A percentile compares a stretch with the other conserved stretches of the same genome.
These are phyloP conservation scores for Sesamia inferens DNA, from an alignment of 2,888 invertebrate genomes.

Conservation along the genomic window DNA sequence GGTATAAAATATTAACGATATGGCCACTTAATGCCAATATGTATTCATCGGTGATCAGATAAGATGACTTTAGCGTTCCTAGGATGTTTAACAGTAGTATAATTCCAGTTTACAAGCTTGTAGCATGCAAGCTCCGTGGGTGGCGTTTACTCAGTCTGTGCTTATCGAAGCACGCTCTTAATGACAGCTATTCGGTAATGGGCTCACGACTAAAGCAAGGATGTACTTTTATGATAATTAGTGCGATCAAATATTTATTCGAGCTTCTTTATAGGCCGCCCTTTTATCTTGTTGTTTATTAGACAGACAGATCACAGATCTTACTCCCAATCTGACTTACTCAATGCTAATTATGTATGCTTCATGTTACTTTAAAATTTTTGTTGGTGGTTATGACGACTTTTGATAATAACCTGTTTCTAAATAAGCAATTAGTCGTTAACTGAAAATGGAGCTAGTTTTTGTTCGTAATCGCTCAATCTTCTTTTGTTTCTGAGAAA, in stretches of 20 bases:
- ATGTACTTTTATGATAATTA: constrained; percentile 88
- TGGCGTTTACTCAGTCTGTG: constrained; percentile 77
- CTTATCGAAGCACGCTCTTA: constrained; percentile 80
- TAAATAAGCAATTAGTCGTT: constrained; percentile 41
- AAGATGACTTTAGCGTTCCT: constrained; percentile 74
- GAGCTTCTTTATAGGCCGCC: constrained; percentile 79
- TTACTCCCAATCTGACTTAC: constrained; percentile 76
- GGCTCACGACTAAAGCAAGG: constrained; percentile 79
- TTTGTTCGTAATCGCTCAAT: constrained; percentile 37
- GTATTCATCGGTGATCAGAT: constrained; percentile 78
- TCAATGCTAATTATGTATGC: constrained; percentile 77
- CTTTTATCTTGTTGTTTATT: constrained; percentile 86
- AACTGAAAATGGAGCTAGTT: constrained; percentile 28
- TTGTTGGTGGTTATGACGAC: constrained; percentile 61
- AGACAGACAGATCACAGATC: constrained; percentile 80
- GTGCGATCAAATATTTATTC: constrained; percentile 86
- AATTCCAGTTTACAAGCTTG: constrained; percentile 78
- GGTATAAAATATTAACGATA: constrained; percentile 74
- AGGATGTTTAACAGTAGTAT: constrained; percentile 76
- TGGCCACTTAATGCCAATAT: constrained; percentile 76
- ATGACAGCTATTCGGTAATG: constrained; percentile 87
- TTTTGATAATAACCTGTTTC: constrained; percentile 49
- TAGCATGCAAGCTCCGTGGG: constrained; percentile 77
- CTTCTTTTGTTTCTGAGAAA: constrained; percentile 49
- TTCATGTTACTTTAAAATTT: constrained; percentile 71